Evolutionary conservation across 2,888 invertebrate species (phyloP), one percentile per base, ranked within the genome.

Genomic region (Drosophila demipolita): DNA sequence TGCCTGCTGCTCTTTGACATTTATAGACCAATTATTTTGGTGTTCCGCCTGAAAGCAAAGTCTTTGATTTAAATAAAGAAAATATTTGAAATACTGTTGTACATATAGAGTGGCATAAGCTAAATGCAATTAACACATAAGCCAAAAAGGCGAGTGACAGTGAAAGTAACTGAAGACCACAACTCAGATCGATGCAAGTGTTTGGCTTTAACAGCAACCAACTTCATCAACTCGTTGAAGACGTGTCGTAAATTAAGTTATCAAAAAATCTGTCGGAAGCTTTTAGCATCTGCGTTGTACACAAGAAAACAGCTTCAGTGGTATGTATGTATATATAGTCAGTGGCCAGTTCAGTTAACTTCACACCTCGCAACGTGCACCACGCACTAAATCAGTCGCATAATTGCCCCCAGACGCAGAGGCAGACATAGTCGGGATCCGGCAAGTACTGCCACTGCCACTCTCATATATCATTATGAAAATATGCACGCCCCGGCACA

Each of bases 311-410:
- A 48, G 54, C 61, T 45, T 58, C 75, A 61, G n/a, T 4, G 0
- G 12, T 26, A 4, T 26, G 7, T 6, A 15, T 48, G 4, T 9
- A 48, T 26, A 26, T 38, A 15, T 8, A 61, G 57, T 42, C 61
- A 29, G 38, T 67, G 36, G 36, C 40, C 36, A 64, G 70, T 77
- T 82, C 73, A 79, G 67, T 86, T 88, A 86, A 90, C 75, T 90
- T 87, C 83, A 88, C 87, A 87, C 87, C 90, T 87, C 74, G 72
- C 45, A 26, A 49, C 54, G 32, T 50, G 59, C 76, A 75, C 76
- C 73, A 88, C 87, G 80, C 84, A 89, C 87, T 87, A 87, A 90
- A 89, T 89, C 87, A 87, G 90, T 78, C 84, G 76, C 83, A 83
- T 88, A 86, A 84, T 89, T 84, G 84, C 84, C 79, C 40, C 48